phyloP scores from a whole-genome alignment of 2,113 vertebrate genomes.

The Pseudopodoces humilis region DNA sequence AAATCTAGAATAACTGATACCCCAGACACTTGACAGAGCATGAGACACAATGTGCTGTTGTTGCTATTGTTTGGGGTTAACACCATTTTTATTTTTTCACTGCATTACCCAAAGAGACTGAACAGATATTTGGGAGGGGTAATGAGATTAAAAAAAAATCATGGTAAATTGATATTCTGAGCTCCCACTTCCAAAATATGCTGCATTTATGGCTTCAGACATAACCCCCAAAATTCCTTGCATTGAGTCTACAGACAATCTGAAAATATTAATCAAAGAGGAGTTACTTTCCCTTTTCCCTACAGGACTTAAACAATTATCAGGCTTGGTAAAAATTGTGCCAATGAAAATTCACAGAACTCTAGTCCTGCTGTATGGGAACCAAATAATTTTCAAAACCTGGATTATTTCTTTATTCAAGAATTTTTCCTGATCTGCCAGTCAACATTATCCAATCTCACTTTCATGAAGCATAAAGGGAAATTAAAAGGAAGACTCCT shows the following conservation, averaged over 20 bases:
- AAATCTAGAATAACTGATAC: not conserved
- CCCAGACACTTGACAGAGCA: not conserved
- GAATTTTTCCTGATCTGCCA: not conserved
- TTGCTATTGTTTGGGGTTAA: not conserved
- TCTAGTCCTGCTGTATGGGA: not conserved
- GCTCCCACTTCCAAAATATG: not conserved
- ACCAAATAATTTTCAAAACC: not conserved
- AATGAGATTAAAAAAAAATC: not conserved
- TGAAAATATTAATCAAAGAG: not conserved
- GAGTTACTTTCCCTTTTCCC: not conserved
- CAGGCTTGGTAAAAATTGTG: not conserved
- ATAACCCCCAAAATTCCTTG: conserved; percentile 20
- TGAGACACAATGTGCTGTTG: rapidly evolving
- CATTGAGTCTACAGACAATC: not conserved
- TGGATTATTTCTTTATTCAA: not conserved
- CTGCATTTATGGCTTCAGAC: not conserved
- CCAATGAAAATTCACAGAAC: not conserved
- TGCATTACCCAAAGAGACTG: not conserved
- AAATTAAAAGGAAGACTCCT: not conserved
- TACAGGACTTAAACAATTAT: not conserved
- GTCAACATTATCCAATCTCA: not conserved
- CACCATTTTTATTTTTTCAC: not conserved
- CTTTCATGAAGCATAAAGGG: not conserved
- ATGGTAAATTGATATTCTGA: not conserved
- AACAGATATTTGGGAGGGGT: not conserved